Conservation (phyloP, 1,140 invertebrate species). For the Neodiprion lecontei region DNA sequence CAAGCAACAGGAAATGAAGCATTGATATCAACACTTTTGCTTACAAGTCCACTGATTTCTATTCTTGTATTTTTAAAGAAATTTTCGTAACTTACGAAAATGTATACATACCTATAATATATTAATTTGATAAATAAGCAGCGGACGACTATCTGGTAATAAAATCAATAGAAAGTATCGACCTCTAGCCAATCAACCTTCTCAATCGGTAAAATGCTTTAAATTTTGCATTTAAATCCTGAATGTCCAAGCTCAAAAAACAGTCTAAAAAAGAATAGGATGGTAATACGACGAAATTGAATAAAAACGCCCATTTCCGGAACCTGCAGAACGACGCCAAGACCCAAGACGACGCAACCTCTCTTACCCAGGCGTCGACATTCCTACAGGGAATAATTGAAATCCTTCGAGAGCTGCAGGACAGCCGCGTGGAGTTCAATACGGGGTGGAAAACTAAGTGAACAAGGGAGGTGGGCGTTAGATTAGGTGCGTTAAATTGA, state of each 20-base stretch:
- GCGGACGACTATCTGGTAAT: neutral
- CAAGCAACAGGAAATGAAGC: no score
- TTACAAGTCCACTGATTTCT: no score
- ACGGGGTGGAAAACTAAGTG: conserved; percentile 24
- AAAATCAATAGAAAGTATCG: no score
- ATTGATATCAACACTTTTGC: no score
- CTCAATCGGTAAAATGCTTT: neutral
- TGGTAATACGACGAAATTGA: neutral
- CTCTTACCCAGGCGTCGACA: conserved; percentile 35
- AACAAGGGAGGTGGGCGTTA: neutral
- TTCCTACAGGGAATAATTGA: conserved; percentile 36
- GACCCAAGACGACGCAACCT: conserved; percentile 19
- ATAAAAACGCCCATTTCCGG: neutral
- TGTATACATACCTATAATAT: neutral
- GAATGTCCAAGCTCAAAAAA: neutral
- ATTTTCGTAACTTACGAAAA: no score
- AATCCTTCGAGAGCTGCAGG: conserved; percentile 26
- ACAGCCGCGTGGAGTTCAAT: conserved; percentile 25
- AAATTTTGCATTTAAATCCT: neutral
- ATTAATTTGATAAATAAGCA: conserved; percentile 9
- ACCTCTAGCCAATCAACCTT: conserved; percentile 17
- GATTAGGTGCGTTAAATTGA: no score
- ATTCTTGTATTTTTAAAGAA: no score
- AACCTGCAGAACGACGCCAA: neutral
- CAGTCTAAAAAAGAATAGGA: no score